Percentiles rank a stretch among this genome's conserved stretches.
phyloP scores from a whole-genome alignment of 2,113 vertebrate genomes.

The Oncorhynchus tshawytscha region DNA sequence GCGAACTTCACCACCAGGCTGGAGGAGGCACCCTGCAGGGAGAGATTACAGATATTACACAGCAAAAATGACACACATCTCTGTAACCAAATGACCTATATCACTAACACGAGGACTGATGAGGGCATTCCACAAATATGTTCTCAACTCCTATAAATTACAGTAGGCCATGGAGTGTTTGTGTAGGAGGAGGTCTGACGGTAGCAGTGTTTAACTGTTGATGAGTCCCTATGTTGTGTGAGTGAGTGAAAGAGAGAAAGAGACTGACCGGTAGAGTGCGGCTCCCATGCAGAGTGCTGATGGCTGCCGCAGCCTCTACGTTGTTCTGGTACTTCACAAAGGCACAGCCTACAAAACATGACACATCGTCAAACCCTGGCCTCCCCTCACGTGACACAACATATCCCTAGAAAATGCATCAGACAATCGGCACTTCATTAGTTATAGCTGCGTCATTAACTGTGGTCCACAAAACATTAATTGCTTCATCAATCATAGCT shows the following conservation, averaged over 20 bases:
- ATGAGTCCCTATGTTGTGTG: slow-evolving; percentile 50
- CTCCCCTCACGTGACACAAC: neutral
- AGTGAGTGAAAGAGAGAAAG: neutral
- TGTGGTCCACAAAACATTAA: slow-evolving; percentile 63
- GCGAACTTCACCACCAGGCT: slow-evolving; percentile 97
- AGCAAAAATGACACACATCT: neutral
- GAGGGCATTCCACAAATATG: no score
- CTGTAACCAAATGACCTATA: neutral
- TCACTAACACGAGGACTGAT: neutral
- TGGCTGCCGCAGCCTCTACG: slow-evolving; percentile 76
- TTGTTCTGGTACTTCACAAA: slow-evolving; percentile 80
- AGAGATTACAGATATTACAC: neutral
- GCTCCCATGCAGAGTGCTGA: slow-evolving; percentile 74
- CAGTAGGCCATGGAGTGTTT: slow-evolving; percentile 10
- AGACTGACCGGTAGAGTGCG: slow-evolving; percentile 75
- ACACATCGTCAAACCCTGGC: slow-evolving; percentile 11
- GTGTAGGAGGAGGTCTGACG: slow-evolving; percentile 36
- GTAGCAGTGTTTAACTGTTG: slow-evolving; percentile 47
- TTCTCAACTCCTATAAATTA: slow-evolving; percentile 11
- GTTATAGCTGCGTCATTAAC: slow-evolving; percentile 65
- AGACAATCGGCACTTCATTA: slow-evolving; percentile 59
- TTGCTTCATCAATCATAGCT: slow-evolving; percentile 70
- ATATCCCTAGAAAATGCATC: slow-evolving; percentile 58
- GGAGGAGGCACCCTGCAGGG: slow-evolving; percentile 83
- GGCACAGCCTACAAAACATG: slow-evolving; percentile 69